phyloP scores from a whole-genome alignment of 1,140 invertebrate genomes.

The Formica selysi region DNA sequence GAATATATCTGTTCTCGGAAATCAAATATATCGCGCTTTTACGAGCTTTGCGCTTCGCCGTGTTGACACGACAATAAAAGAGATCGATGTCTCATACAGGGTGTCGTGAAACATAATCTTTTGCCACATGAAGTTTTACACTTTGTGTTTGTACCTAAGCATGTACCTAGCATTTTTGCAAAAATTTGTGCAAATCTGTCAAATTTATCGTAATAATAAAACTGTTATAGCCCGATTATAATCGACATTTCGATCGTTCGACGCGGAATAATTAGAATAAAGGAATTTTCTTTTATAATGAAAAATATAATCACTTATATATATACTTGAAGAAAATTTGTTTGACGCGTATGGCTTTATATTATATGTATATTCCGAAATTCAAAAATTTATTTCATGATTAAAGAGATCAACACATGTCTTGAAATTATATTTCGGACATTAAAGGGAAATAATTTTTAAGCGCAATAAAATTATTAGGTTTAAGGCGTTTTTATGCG shows the following conservation, averaged over 20 bases:
- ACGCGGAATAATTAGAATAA: background rate
- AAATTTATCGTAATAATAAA: conserved; percentile 12
- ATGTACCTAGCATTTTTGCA: background rate
- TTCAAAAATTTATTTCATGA: background rate
- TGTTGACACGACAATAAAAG: background rate
- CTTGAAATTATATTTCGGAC: background rate
- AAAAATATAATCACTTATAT: background rate
- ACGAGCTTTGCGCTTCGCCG: background rate
- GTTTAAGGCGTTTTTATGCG: background rate
- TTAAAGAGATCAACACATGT: background rate
- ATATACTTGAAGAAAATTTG: background rate
- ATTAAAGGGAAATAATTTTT: background rate
- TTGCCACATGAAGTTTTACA: background rate
- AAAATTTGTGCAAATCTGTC: conserved; percentile 8
- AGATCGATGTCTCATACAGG: conserved; percentile 32
- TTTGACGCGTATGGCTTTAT: background rate
- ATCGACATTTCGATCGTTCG: background rate
- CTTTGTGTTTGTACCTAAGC: background rate
- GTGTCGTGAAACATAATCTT: background rate
- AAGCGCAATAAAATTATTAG: background rate
- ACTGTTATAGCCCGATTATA: no score
- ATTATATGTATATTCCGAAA: no score
- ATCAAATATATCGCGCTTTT: conserved; percentile 30
- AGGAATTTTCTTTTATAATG: background rate
- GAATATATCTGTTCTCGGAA: conserved; percentile 24